These are phyloP conservation scores for Drosophila funebris DNA, from an alignment of 1,140 invertebrate genomes.

Conservation along the genomic window DNA sequence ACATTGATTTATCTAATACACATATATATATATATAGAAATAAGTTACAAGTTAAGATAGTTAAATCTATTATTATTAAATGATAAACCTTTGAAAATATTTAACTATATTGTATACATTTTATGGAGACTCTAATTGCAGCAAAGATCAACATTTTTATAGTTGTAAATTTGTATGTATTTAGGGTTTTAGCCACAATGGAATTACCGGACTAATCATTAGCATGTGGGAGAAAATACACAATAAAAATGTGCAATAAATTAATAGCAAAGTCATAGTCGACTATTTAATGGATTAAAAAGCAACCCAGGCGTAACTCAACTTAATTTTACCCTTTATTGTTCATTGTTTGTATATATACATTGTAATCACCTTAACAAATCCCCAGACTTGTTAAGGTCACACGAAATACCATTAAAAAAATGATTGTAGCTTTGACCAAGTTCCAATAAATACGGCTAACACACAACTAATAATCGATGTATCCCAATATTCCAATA, in stretches of 20 bases:
- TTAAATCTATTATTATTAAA: not conserved
- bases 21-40: not conserved
- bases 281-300: conserved; percentile 8
- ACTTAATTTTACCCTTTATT: not conserved
- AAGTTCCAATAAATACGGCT: conserved; percentile 38
- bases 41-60: not conserved
- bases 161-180: conserved; percentile 12
- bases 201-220: conserved; percentile 6
- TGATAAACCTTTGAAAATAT: not conserved
- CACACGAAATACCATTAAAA: conserved; percentile 18
- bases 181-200: conserved; percentile 50
- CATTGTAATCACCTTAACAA: not conserved
- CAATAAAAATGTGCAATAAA: conserved; percentile 27
- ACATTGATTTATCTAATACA: conserved; percentile 1
- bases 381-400: conserved; percentile 24
- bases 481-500: conserved; percentile 2
- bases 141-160: not conserved
- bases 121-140: not conserved
- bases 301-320: not conserved
- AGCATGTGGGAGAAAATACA: conserved; percentile 5
- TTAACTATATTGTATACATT: not conserved
- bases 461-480: conserved; percentile 14
- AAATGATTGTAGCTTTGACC: conserved; percentile 52
- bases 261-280: conserved; percentile 4
- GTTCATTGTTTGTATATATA: not conserved